Evolutionary conservation across 1,140 invertebrate species (phyloP), one percentile per base, ranked within the genome.

Genomic region (Leucophenga varia): DNA sequence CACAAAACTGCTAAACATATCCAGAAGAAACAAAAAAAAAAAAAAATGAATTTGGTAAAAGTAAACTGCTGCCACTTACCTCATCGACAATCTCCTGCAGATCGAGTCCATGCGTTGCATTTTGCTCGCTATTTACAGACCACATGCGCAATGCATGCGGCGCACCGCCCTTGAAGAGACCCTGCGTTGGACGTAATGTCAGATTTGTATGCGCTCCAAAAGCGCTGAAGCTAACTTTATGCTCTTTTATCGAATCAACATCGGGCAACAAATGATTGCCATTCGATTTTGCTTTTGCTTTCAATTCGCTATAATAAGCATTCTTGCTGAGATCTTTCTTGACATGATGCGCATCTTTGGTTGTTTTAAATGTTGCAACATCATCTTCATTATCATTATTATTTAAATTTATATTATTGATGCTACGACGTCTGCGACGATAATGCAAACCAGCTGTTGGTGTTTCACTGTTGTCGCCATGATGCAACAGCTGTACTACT

Each of bases 151-250:
- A 74, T 31, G 82, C 80, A 32, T 84, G 74, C 14, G 79, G 76
- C 45, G 79, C 75, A 12, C 65, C 81, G 52, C 84, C 83, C 72
- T 87, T 86, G 54, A 86, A 80, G 31, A 91, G 75, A 20, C 86
- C 83, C 51, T 86, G 79, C 34, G 88, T 90, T 34, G 82, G 84
- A 56, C 82, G 83, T 54, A 94, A 74, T 56, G 82, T 85, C 50
- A 94, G 76, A 63, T 86, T 85, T 55, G 87, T 76, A 52, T 82
- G 79, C 65, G 80, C 82, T 13, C 89, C 89, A 64, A 91, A 91
- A 35, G 87, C 89, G 71, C 84, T 84, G 51, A 92, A 79, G 47
- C 86, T 83, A 18, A 91, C 80, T 69, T 84, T 84, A 54, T 86
- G 84, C 20, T 79, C 77, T 36, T 76, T 78, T 54, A 80, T 77